phyloP scores from a whole-genome alignment of 1,140 invertebrate species.

The Trichonephila inaurata region DNA sequence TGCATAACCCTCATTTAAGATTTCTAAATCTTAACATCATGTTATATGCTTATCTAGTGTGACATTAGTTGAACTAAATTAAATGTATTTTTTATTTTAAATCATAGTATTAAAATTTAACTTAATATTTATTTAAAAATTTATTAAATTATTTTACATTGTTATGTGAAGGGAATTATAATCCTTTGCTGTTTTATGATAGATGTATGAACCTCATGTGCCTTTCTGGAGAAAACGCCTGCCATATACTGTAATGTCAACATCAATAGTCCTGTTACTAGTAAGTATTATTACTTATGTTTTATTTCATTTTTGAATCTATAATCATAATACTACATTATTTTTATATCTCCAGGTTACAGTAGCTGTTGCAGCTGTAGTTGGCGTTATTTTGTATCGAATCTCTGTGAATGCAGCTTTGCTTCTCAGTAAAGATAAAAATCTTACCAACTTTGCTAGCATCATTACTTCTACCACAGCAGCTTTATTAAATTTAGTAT shows the following conservation, averaged over 20 bases:
- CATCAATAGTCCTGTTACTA: constrained; percentile 90
- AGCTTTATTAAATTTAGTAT: constrained; percentile 91
- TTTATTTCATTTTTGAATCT: neutral
- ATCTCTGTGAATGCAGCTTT: constrained; percentile 90
- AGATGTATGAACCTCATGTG: constrained; percentile 91
- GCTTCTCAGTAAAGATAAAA: constrained; percentile 78
- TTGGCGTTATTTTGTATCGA: constrained; percentile 95
- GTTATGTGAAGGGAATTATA: no score
- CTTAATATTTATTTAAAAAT: no score
- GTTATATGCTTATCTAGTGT: no score
- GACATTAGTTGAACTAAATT: no score
- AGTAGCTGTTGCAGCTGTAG: constrained; percentile 91
- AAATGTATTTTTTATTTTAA: no score
- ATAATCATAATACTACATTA: neutral
- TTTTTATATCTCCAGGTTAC: constrained; percentile 83
- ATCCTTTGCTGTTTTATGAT: neutral
- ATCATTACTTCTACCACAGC: constrained; percentile 92
- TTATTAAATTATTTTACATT: no score
- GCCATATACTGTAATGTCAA: constrained; percentile 90
- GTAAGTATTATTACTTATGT: constrained; percentile 81
- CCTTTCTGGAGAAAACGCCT: constrained; percentile 93
- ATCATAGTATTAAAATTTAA: no score
- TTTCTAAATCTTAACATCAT: no score
- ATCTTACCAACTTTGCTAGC: constrained; percentile 86
- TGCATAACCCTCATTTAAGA: no score